A percentile compares a stretch with the other conserved stretches of the same genome.
phyloP scores from a whole-genome alignment of 30 jellyfish, hydroid and myxozoan species.

The Hydractinia echinata region DNA sequence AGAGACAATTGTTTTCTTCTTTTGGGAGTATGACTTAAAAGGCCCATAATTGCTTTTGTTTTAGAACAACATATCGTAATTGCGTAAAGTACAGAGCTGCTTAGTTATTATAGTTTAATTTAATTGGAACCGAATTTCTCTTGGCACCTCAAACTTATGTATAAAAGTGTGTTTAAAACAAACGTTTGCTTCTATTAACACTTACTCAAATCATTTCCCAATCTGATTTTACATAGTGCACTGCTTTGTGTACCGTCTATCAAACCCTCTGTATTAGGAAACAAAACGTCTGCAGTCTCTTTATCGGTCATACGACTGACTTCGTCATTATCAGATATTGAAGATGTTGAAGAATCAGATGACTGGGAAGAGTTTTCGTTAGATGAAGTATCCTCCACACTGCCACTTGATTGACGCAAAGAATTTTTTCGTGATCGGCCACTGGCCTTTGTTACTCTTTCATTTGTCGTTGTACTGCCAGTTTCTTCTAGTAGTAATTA shows the following conservation, averaged over 20 bases:
- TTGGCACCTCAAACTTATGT: too few species aligned
- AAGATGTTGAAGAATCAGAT: constrained; percentile 16
- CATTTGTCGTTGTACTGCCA: too few species aligned
- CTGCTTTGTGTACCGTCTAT: constrained; percentile 15
- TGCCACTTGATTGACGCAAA: constrained; percentile 12
- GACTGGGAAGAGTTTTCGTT: background rate
- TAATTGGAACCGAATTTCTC: too few species aligned
- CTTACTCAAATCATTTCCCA: constrained; percentile 24
- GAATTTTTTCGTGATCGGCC: background rate
- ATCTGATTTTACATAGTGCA: constrained; percentile 23
- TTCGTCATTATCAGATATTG: constrained; percentile 11
- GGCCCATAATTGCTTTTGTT: too few species aligned
- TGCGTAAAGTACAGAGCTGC: too few species aligned
- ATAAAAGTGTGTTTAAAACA: too few species aligned
- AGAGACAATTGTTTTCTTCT: too few species aligned
- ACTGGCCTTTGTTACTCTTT: background rate
- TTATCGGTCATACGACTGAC: constrained; percentile 9
- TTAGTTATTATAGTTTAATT: too few species aligned
- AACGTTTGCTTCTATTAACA: background rate
- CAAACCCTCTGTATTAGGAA: constrained; percentile 7
- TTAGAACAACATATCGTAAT: too few species aligned
- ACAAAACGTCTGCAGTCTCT: constrained; percentile 5
- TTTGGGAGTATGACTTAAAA: too few species aligned
- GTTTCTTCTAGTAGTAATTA: too few species aligned
- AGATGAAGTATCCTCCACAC: constrained; percentile 31